Conservation (phyloP, 2,888 invertebrate species). For the Odontothrips loti region DNA sequence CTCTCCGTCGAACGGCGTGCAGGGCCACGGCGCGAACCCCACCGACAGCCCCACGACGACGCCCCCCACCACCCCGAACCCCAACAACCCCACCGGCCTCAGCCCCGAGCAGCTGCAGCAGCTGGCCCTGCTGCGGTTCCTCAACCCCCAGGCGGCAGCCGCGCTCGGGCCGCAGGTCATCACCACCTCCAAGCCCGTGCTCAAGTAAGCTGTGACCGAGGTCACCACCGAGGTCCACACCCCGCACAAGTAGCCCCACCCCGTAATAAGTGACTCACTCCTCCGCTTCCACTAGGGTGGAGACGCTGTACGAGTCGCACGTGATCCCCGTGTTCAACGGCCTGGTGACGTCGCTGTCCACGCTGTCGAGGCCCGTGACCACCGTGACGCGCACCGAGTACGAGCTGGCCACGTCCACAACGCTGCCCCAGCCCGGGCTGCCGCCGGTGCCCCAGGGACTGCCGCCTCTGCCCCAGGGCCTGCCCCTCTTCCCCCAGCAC, state of each 20-base stretch:
- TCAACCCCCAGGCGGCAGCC: conserved; percentile 62
- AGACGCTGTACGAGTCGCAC: conserved; percentile 78
- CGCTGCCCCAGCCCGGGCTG: conserved; percentile 56
- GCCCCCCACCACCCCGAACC: conserved; percentile 41
- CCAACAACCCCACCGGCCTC: conserved; percentile 49
- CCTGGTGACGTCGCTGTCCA: conserved; percentile 68
- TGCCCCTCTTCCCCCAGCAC: conserved; percentile 45
- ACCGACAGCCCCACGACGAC: conserved; percentile 33
- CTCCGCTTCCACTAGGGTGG: conserved; percentile 46
- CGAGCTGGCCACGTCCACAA: conserved; percentile 68
- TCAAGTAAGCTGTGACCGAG: conserved; percentile 47
- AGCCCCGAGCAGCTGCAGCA: conserved; percentile 69
- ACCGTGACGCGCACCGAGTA: conserved; percentile 76
- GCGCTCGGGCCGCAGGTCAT: conserved; percentile 62
- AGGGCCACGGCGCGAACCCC: conserved; percentile 19
- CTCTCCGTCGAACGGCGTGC: background rate
- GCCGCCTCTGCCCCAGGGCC: conserved; percentile 45
- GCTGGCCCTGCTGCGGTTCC: conserved; percentile 64
- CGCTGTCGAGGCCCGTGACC: conserved; percentile 71
- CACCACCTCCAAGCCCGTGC: conserved; percentile 71
- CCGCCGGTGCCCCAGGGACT: conserved; percentile 45
- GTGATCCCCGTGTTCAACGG: conserved; percentile 74
- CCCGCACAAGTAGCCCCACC: too few species aligned
- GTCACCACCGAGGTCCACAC: too few species aligned
- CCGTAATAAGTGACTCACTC: background rate